Percentiles rank a stretch among this genome's conserved stretches.
These are phyloP conservation scores for Cassiopea andromeda DNA, from an alignment of 30 jellyfish, hydroid and myxozoan species.

Conservation along the genomic window DNA sequence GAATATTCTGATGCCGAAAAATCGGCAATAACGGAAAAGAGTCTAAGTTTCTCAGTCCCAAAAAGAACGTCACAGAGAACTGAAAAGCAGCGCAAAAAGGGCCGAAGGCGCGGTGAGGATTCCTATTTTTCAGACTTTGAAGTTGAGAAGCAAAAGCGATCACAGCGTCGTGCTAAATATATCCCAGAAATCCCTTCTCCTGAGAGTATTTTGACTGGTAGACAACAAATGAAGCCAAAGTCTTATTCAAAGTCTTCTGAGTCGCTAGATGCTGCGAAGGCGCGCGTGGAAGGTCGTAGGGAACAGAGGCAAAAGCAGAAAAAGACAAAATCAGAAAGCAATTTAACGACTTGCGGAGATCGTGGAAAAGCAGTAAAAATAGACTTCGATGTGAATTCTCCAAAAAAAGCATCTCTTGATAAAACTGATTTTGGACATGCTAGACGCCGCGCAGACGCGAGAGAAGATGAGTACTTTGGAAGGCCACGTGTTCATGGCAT, in stretches of 20 bases:
- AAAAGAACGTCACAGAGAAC: constrained; percentile 12
- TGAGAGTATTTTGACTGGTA: constrained; percentile 56
- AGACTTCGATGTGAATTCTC: constrained; percentile 78
- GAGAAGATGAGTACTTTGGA: constrained; percentile 70
- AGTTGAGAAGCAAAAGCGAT: constrained; percentile 92
- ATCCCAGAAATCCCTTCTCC: constrained; percentile 71
- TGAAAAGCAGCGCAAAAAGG: constrained; percentile 52
- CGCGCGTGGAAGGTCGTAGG: constrained; percentile 93
- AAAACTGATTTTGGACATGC: constrained; percentile 79
- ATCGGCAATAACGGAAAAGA: constrained; percentile 47
- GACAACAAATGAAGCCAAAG: constrained; percentile 15
- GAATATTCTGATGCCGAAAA: constrained; percentile 82
- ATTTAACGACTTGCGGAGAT: constrained; percentile 55
- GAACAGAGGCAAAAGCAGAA: constrained; percentile 86
- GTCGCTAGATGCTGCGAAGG: constrained; percentile 87
- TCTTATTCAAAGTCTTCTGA: constrained; percentile 81
- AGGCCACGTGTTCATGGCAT: constrained; percentile 85
- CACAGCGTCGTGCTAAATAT: constrained; percentile 79
- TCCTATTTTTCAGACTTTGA: constrained; percentile 91
- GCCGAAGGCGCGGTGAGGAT: constrained; percentile 86
- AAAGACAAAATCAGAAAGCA: constrained; percentile 93
- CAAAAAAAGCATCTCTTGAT: constrained; percentile 65
- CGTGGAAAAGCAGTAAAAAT: constrained; percentile 74
- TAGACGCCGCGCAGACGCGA: constrained; percentile 60
- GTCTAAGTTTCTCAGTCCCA: constrained; percentile 48